phyloP scores from a whole-genome alignment of 2,888 invertebrate genomes.

The Lycocerus yunnanus region DNA sequence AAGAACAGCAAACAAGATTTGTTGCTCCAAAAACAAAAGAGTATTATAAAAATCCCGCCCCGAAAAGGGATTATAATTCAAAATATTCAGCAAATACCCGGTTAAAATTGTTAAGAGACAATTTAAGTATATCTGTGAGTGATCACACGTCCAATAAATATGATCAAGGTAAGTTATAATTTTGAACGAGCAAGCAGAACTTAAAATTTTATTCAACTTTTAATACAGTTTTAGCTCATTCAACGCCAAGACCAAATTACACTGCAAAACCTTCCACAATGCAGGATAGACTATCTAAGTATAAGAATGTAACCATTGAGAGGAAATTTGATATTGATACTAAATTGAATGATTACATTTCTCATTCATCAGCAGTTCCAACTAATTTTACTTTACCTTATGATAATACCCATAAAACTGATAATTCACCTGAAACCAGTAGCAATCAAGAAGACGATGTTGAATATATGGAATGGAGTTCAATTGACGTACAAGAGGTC shows the following conservation, averaged over 20 bases:
- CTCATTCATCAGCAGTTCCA: background rate
- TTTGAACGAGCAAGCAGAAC: background rate
- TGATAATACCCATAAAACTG: background rate
- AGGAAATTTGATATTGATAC: too few species aligned
- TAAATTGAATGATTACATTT: background rate
- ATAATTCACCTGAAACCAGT: background rate
- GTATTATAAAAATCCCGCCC: background rate
- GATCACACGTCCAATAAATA: background rate
- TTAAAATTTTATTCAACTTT: background rate
- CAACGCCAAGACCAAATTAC: background rate
- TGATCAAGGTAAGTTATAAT: background rate
- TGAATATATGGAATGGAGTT: constrained; percentile 42
- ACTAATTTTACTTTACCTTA: background rate
- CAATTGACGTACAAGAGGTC: constrained; percentile 34
- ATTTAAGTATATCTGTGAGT: background rate
- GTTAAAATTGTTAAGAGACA: constrained; percentile 10
- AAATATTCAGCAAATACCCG: constrained; percentile 31
- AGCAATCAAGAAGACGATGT: constrained; percentile 11
- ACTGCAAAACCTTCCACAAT: background rate
- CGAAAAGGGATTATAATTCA: background rate
- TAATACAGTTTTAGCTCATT: background rate
- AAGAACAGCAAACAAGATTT: background rate
- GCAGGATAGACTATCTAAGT: background rate
- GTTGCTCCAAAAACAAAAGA: background rate
- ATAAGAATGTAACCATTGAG: background rate